Conservation (phyloP, 2,888 invertebrate species). For the Heliconius ismenius region DNA sequence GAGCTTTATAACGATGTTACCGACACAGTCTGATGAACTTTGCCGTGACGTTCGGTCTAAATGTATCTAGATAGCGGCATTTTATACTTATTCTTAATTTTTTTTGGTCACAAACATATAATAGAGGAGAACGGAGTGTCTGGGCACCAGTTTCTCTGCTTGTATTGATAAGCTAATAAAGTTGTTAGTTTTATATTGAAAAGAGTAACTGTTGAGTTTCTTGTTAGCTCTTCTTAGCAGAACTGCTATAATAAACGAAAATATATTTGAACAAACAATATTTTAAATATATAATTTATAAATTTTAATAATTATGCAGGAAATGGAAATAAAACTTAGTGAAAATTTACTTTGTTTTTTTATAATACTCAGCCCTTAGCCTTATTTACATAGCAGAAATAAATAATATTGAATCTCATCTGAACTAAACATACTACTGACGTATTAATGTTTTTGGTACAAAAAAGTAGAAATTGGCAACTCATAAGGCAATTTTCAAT, state of each 20-base stretch:
- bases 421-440: too few relatives aligned
- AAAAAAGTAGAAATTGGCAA: too few relatives aligned
- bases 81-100: neutral
- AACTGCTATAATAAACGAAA: neutral
- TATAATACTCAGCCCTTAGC: neutral
- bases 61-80: constrained; percentile 45
- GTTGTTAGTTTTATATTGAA: neutral
- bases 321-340: neutral
- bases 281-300: neutral
- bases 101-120: neutral
- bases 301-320: neutral
- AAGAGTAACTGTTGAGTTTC: neutral
- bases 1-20: constrained; percentile 74
- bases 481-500: neutral
- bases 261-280: neutral
- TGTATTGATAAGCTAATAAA: neutral
- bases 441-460: too few relatives aligned
- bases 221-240: neutral
- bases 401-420: neutral
- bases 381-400: neutral
- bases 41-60: constrained; percentile 50
- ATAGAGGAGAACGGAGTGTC: neutral
- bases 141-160: neutral
- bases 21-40: constrained; percentile 74
- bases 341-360: neutral